Evolutionary conservation across 1,140 invertebrate species (phyloP), one percentile per base, ranked within the genome.

Genomic region (Bombus sylvicola): DNA sequence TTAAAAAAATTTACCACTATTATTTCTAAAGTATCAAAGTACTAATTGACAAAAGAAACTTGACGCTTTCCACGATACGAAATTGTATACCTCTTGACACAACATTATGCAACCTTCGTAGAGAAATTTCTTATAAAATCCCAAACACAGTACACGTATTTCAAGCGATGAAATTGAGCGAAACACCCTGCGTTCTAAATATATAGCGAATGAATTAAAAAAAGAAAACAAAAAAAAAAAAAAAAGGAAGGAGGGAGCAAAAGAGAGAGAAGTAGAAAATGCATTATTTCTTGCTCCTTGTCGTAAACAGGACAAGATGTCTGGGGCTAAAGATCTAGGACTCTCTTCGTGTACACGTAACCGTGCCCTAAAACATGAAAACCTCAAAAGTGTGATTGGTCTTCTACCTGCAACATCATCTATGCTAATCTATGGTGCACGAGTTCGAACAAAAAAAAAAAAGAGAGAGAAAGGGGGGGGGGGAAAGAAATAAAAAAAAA

Each of bases 381-480:
- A 83, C 85, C 85, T 66, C 41, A 77, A 53, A 53, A 64, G 64
- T 86, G 77, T 47, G 80, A 77, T 72, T 83, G 53, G 34, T 75
- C n/a, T 82, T 87, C 85, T 84, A 87, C 34, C 53, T 25, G 68
- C 53, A 72, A 64, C 72, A 53, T 87, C 25, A 39, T 81, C 86
- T 87, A 85, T 13, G 62, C 86, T 87, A 87, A 71, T 68, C 83
- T 80, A 68, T 72, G 71, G 82, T 75, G 82, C 83, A 64, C 74
- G 73, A 66, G 80, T 31, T 71, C 10, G 10, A 62, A 41, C 1
- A 28, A 18, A n/a, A 59, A 10, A 34, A 3, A 31, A 31, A 37
- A 41, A 41, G 2, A 57, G 1, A 28, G 13, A 28, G 10, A 77
- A 28, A 66, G 10, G 43, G 43, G 15, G 1, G 15, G 47, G 1